Percentiles rank a stretch among this genome's conserved stretches.
Conservation (phyloP, 2,888 invertebrate species). For the Odontomyia ornata region DNA sequence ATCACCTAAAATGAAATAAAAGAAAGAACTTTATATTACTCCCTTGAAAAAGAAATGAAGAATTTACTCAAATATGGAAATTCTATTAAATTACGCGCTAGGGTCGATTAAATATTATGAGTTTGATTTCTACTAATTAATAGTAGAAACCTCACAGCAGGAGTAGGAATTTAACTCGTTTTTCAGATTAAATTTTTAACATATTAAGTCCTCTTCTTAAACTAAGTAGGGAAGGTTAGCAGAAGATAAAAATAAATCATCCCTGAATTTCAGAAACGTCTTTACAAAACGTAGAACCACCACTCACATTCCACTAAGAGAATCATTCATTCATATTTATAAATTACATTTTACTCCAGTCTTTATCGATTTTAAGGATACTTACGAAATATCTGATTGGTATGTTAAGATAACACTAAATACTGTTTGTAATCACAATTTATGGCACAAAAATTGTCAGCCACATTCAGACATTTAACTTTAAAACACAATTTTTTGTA, state of each 20-base stretch:
- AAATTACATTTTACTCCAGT: slow-evolving; percentile 13
- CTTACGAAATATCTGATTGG: not conserved
- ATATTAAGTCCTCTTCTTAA: too few species aligned
- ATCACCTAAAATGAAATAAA: slow-evolving; percentile 67
- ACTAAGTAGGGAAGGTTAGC: too few species aligned
- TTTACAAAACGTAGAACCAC: too few species aligned
- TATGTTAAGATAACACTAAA: not conserved
- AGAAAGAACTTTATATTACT: not conserved
- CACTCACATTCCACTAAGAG: not conserved
- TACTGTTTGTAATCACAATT: not conserved
- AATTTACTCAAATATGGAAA: too few species aligned
- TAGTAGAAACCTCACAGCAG: too few species aligned
- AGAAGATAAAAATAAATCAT: too few species aligned
- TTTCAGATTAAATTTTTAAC: too few species aligned
- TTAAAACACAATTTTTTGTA: not conserved
- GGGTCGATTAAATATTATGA: too few species aligned
- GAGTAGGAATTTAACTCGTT: too few species aligned
- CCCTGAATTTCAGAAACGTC: too few species aligned
- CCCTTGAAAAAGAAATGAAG: not conserved
- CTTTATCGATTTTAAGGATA: slow-evolving; percentile 32
- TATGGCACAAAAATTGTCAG: too few species aligned
- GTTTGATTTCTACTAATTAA: too few species aligned
- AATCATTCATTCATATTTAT: slow-evolving; percentile 20
- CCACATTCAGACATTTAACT: not conserved
- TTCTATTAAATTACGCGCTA: slow-evolving; percentile 22